These are phyloP conservation scores for Leptestheria dahalacensis DNA, from an alignment of 1,140 invertebrate genomes.

Conservation along the genomic window DNA sequence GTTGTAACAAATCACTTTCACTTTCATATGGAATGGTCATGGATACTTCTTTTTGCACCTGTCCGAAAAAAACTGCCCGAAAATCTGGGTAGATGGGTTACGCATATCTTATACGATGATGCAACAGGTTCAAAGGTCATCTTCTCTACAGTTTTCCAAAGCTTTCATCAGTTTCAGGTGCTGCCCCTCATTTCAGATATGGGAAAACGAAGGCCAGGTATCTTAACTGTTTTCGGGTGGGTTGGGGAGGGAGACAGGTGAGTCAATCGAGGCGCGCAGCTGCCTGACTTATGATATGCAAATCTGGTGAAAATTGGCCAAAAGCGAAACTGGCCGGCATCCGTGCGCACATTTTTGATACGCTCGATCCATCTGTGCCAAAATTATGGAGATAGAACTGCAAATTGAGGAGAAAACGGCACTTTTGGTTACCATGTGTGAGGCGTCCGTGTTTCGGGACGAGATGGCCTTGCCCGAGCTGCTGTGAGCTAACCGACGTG, in stretches of 20 bases:
- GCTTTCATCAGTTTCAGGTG: background rate
- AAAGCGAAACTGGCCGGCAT: too few species aligned
- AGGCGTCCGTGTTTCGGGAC: background rate
- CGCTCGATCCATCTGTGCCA: too few species aligned
- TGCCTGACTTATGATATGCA: too few species aligned
- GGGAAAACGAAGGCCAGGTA: background rate
- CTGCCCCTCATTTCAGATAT: background rate
- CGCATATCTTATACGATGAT: background rate
- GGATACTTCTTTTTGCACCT: too few species aligned
- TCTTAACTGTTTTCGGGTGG: background rate
- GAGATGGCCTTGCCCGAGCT: background rate
- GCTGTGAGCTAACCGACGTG: background rate
- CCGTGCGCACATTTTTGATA: too few species aligned
- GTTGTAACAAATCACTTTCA: background rate
- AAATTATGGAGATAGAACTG: background rate
- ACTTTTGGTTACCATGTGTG: background rate
- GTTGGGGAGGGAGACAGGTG: too few species aligned
- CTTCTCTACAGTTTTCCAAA: background rate
- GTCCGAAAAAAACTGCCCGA: too few species aligned
- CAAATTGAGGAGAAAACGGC: background rate
- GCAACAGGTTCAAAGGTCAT: background rate
- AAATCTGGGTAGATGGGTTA: too few species aligned
- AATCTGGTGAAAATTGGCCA: too few species aligned
- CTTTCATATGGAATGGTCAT: background rate
- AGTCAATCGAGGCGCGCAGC: too few species aligned